Evolutionary conservation across 2,888 invertebrate species (phyloP), one percentile per base, ranked within the genome.

Genomic region (Hydropsyche betteni): DNA sequence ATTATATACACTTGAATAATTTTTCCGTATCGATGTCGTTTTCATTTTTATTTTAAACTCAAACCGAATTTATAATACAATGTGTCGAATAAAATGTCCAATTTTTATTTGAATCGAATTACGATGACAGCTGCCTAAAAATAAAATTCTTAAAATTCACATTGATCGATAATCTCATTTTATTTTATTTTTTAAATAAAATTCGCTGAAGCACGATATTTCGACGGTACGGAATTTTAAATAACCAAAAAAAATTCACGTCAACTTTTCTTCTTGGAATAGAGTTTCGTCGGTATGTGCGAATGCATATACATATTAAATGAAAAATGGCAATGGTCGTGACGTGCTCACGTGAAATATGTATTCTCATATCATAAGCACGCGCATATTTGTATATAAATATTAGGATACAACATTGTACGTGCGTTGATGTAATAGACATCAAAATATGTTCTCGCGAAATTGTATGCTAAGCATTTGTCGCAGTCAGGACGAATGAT

Each of bases 401-500:
- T 53, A 53, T 53, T 14, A 7, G 53, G 5, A 53, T n/a, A 53
- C 16, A 53, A 14, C 44, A 14, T n/a, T 16, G 16, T 16, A 53
- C 53, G 53, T 58, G 24, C 24, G 58, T 16, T 58, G 58, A 58
- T 58, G 58, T 58, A 58, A 58, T 58, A 58, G 58, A 58, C 16
- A 58, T 58, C 58, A 58, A 58, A 58, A 58, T 58, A 24, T 58
- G 58, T 58, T 58, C 58, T 58, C 8, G 58, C 14, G 58, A 58
- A 58, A 58, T 58, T 58, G 58, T 58, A 24, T 58, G 58, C 16
- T 58, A 58, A 58, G 58, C 53, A 53, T 53, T 53, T n/a, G 53
- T 53, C 53, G 53, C 58, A 58, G 58, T 24, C 58, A 16, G 16
- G 16, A 53, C 24, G 24, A n/a, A 24, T 58, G 58, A 58, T 24